A percentile compares a stretch with the other conserved stretches of the same genome.
Evolutionary conservation across 2,888 invertebrate genomes (phyloP).

Genomic region (Cheilosia soror): DNA sequence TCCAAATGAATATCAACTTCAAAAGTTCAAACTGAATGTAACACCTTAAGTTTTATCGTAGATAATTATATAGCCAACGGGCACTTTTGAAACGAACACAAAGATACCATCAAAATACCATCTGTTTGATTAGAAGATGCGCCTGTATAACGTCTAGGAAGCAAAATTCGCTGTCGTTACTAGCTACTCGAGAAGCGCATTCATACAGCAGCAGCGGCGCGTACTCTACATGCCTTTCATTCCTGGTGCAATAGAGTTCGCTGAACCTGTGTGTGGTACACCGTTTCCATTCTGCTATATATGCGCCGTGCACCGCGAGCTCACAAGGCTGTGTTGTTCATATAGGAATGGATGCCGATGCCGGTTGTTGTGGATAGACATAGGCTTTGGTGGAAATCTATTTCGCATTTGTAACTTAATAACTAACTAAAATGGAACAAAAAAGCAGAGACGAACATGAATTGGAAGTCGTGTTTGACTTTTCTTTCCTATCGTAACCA

Average conservation of each 20-base stretch:
- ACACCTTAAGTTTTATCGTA: slow-evolving; percentile 60
- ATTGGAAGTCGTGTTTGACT: slow-evolving; percentile 35
- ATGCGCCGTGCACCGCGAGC: neutral
- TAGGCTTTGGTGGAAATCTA: slow-evolving; percentile 51
- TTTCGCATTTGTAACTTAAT: slow-evolving; percentile 69
- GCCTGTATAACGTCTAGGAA: slow-evolving; percentile 36
- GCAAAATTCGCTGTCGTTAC: slow-evolving; percentile 18
- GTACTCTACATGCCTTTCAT: slow-evolving; percentile 54
- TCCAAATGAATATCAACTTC: neutral
- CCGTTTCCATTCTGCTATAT: slow-evolving; percentile 32
- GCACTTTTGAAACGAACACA: slow-evolving; percentile 40
- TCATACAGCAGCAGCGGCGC: slow-evolving; percentile 13
- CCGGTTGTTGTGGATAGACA: slow-evolving; percentile 7
- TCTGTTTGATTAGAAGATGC: slow-evolving; percentile 57
- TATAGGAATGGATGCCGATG: slow-evolving; percentile 3
- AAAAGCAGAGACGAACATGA: slow-evolving; percentile 37
- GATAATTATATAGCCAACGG: slow-evolving; percentile 62
- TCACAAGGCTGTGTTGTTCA: slow-evolving; percentile 27
- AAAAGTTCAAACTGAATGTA: slow-evolving; percentile 45
- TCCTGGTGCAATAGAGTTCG: slow-evolving; percentile 61
- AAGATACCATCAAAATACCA: slow-evolving; percentile 45
- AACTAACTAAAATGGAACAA: slow-evolving; percentile 57
- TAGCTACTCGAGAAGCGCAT: slow-evolving; percentile 1
- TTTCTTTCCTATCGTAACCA: slow-evolving; percentile 1
- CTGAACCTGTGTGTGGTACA: slow-evolving; percentile 56